Evolutionary conservation across 2,888 invertebrate species (phyloP), one percentile per base, ranked within the genome.

Genomic region (Coenonympha arcania): DNA sequence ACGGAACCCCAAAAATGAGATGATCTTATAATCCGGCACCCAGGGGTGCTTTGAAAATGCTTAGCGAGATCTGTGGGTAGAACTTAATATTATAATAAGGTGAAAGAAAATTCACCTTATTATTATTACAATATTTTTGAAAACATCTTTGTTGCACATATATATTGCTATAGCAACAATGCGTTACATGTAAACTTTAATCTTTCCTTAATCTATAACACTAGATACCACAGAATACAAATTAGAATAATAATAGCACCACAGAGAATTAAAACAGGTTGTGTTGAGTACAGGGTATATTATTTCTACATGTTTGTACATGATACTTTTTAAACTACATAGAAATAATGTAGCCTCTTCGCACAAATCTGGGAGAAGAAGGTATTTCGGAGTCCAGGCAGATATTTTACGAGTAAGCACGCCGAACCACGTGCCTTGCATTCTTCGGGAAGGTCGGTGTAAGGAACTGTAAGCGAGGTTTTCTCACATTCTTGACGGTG

Each of bases 1-100:
- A n/a, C n/a, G n/a, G n/a, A n/a, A n/a, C n/a, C n/a, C n/a, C n/a
- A 28, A 43, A 28, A 33, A 9, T 16, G 22, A 20, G 43, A 43
- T 43, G 33, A 43, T 33, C 43, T 43, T 33, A 43, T 43, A 43
- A 33, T 33, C 33, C 33, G 8, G 15, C 11, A 22, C 31, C 11
- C 6, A 20, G 43, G 15, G 33, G 20, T 31, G n/a, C 4, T 20
- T 43, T 43, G 33, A 33, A 15, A 22, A 43, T 22, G 43, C 43
- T 43, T 33, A 22, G 31, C 18, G 15, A 43, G 5, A 33, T 33
- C 33, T 33, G 31, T 42, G 8, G 4, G 9, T 20, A 20, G 13
- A 31, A 13, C 30, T 42, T 20, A n/a, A 6, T 20, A 15, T 16
- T 20, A 15, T 16, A 28, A 9, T 15, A 40, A 8, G 19, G 18